Evolutionary conservation across 2,888 invertebrate species (phyloP).

Genomic region (Chymomyza caudatula): DNA sequence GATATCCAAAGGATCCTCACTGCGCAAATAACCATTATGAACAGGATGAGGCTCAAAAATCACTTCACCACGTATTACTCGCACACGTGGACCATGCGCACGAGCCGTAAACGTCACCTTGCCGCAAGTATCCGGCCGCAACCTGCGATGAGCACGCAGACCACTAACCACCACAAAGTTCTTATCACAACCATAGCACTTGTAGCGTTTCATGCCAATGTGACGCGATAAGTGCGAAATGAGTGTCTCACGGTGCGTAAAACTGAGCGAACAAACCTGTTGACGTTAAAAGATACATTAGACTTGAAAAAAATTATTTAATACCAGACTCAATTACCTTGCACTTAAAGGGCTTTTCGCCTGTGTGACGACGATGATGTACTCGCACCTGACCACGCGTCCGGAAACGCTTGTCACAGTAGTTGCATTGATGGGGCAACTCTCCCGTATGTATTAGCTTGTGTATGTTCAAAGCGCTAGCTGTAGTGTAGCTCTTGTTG

Average conservation of each 20-base stretch:
- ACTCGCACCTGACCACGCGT: constrained; percentile 75
- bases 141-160: constrained; percentile 70
- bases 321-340: constrained; percentile 48
- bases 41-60: constrained; percentile 74
- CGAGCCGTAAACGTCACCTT: constrained; percentile 73
- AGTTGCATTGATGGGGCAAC: constrained; percentile 70
- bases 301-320: not conserved
- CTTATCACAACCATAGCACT: constrained; percentile 74
- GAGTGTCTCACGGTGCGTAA: constrained; percentile 75
- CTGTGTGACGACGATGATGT: constrained; percentile 74
- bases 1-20: constrained; percentile 64
- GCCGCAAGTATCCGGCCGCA: constrained; percentile 73
- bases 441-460: constrained; percentile 74
- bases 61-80: constrained; percentile 74
- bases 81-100: constrained; percentile 75
- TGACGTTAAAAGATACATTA: not conserved
- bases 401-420: constrained; percentile 74
- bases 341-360: constrained; percentile 74
- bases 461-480: constrained; percentile 62
- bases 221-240: constrained; percentile 76
- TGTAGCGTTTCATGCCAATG: constrained; percentile 77
- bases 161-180: constrained; percentile 75
- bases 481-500: not conserved
- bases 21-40: constrained; percentile 71
- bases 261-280: constrained; percentile 71